Evolutionary conservation across 1,140 invertebrate species (phyloP).

Genomic region (Lepidurus couesii): DNA sequence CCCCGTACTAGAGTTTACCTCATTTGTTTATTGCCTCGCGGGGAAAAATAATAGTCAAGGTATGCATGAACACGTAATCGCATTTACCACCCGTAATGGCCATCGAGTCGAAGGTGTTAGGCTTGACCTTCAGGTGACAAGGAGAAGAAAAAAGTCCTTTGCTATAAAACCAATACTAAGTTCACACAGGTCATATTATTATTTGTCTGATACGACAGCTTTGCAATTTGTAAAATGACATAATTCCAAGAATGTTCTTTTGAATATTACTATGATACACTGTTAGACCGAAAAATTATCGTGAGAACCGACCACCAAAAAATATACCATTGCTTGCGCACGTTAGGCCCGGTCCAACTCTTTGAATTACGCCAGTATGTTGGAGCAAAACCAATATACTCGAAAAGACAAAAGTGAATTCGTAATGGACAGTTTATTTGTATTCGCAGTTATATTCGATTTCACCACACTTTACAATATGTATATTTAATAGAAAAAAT

Average conservation of each 20-base stretch:
- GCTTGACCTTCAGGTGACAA: background rate
- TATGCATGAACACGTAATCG: background rate
- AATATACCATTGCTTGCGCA: background rate
- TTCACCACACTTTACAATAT: no score
- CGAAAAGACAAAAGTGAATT: background rate
- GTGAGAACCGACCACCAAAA: background rate
- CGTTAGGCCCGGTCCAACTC: background rate
- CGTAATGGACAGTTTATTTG: no score
- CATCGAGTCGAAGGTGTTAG: background rate
- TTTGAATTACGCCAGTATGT: background rate
- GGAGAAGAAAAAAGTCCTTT: background rate
- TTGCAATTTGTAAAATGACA: background rate
- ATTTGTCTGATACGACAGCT: background rate
- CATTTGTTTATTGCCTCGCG: background rate
- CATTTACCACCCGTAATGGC: background rate
- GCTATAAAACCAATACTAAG: background rate
- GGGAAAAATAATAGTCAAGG: constrained; percentile 1
- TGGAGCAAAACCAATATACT: background rate
- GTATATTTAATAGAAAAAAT: no score
- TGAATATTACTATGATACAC: background rate
- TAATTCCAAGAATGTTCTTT: background rate
- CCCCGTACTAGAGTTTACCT: background rate
- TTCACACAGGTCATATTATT: background rate
- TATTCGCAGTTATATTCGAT: no score
- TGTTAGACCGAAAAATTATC: background rate